A percentile compares a stretch with the other conserved stretches of the same genome.
These are phyloP conservation scores for Pogona vitticeps DNA, from an alignment of 2,113 vertebrate species.

Conservation along the genomic window DNA sequence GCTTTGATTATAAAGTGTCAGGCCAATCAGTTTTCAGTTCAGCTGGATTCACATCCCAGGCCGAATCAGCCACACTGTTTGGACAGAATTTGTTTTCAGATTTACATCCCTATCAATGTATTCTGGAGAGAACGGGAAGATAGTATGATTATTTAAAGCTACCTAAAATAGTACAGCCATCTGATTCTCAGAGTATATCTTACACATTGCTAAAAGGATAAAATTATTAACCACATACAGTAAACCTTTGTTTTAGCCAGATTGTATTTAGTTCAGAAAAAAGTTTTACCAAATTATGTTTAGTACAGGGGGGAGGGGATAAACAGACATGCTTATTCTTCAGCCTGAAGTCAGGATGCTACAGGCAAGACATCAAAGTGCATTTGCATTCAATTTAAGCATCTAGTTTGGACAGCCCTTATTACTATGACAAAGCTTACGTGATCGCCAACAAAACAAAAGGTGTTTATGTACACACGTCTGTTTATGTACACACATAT, in stretches of 20 bases:
- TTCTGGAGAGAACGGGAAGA: slow-evolving; percentile 60
- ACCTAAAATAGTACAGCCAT: slow-evolving; percentile 32
- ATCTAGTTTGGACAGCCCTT: neutral
- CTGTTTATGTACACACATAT: neutral
- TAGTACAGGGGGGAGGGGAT: neutral
- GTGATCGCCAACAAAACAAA: neutral
- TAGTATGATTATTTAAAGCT: slow-evolving; percentile 55
- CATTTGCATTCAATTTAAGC: neutral
- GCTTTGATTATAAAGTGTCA: slow-evolving; percentile 99
- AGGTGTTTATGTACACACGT: neutral
- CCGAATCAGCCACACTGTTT: slow-evolving; percentile 78
- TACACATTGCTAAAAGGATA: slow-evolving; percentile 24
- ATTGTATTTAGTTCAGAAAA: no score
- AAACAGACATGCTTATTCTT: neutral
- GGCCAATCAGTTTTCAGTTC: slow-evolving; percentile 90
- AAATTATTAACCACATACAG: slow-evolving; percentile 8
- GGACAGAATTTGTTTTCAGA: slow-evolving; percentile 75
- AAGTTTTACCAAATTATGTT: neutral
- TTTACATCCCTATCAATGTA: slow-evolving; percentile 73
- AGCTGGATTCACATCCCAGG: slow-evolving; percentile 82
- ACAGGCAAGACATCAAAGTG: neutral
- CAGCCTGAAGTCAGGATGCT: neutral
- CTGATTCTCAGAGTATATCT: slow-evolving; percentile 1
- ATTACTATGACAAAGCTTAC: neutral
- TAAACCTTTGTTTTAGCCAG: fast-evolving